These are phyloP conservation scores for Lissocephala sabroskyi DNA, from an alignment of 2,888 invertebrate species.

Conservation along the genomic window DNA sequence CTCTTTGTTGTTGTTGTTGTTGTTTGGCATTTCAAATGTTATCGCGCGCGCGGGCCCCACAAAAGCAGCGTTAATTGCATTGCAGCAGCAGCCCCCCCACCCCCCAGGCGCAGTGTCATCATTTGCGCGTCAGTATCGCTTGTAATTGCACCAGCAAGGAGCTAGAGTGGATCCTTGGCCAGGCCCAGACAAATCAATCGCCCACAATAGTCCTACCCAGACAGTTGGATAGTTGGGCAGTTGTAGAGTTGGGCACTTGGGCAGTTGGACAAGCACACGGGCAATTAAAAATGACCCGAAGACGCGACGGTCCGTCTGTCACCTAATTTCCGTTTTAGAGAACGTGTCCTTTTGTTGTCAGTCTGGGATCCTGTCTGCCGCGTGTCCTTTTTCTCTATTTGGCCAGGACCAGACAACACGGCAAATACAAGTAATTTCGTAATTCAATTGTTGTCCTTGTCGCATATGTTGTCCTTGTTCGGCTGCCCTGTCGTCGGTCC, in stretches of 20 bases:
- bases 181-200: no score
- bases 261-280: no score
- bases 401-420: conserved; percentile 3
- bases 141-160: no score
- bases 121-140: no score
- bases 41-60: conserved; percentile 34
- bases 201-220: no score
- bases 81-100: no score
- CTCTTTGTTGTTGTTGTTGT: conserved; percentile 11
- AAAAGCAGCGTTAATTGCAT: conserved; percentile 46
- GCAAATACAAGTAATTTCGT: conserved; percentile 51
- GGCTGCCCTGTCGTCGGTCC: no score
- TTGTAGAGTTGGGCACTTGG: background rate
- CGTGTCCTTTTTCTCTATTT: conserved; percentile 8
- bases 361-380: background rate
- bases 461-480: conserved; percentile 30
- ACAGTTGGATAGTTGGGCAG: no score
- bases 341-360: conserved; percentile 40
- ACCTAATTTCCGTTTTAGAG: conserved; percentile 62
- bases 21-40: conserved; percentile 23
- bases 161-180: no score
- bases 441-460: conserved; percentile 55
- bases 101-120: no score
- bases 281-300: conserved; percentile 60
- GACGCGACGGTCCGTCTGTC: conserved; percentile 43